Evolutionary conservation across 2,797 vertebrate species (phyloP).

Genomic region (Muscicapa striata): DNA sequence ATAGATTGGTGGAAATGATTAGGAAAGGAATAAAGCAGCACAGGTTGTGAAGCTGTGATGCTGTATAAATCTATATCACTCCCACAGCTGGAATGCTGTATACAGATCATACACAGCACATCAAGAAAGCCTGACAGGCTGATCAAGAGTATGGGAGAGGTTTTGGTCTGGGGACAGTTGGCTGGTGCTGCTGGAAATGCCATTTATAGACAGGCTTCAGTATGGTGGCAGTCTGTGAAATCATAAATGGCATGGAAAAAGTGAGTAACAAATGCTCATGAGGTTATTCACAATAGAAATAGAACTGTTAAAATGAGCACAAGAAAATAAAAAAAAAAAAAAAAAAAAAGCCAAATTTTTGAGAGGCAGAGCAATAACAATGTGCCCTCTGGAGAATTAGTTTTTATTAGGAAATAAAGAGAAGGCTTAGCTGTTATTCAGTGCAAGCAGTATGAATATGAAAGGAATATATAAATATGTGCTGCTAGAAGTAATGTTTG

Average conservation of each 20-base stretch:
- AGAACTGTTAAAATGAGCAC: background rate
- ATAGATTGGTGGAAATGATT: constrained; percentile 15
- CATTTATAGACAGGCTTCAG: background rate
- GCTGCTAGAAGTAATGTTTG: background rate
- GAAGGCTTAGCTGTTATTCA: background rate
- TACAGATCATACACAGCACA: background rate
- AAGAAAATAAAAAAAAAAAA: background rate
- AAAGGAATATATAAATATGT: background rate
- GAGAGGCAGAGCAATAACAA: background rate
- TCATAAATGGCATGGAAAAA: background rate
- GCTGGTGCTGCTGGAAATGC: background rate
- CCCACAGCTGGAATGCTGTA: background rate
- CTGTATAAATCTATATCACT: background rate
- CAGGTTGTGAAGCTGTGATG: background rate
- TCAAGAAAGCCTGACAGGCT: background rate
- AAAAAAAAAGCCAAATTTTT: background rate
- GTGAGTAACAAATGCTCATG: background rate
- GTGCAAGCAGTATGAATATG: background rate
- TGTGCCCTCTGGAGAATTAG: background rate
- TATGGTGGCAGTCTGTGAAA: background rate
- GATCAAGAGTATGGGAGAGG: background rate
- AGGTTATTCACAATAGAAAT: background rate
- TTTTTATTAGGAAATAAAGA: background rate
- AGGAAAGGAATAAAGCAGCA: background rate
- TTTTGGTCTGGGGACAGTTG: background rate